These are phyloP conservation scores for Phainopepla nitens DNA, from an alignment of 2,113 vertebrate species.

Conservation along the genomic window DNA sequence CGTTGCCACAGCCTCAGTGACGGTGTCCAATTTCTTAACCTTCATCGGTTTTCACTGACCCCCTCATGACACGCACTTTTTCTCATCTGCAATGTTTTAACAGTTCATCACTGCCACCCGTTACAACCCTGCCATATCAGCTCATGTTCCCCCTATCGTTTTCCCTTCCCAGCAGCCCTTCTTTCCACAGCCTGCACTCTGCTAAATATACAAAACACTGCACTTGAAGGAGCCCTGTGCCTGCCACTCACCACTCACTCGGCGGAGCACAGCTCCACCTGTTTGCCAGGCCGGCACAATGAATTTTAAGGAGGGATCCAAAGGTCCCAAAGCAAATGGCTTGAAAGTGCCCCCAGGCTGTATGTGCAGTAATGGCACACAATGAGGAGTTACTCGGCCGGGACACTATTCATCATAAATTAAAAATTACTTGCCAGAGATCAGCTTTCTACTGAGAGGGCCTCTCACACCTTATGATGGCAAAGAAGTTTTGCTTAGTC, in stretches of 20 bases:
- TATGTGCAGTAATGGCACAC: accelerated
- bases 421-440: not conserved
- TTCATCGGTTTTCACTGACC: slow-evolving; percentile 21
- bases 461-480: not conserved
- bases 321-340: not conserved
- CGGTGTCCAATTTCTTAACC: slow-evolving; percentile 29
- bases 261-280: slow-evolving; percentile 17
- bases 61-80: slow-evolving; percentile 11
- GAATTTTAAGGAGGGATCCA: not conserved
- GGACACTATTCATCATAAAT: not conserved
- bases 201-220: not conserved
- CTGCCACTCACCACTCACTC: not conserved
- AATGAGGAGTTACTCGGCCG: accelerated
- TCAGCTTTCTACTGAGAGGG: not conserved
- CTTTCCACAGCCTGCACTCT: not conserved
- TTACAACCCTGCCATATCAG: not conserved
- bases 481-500: not conserved
- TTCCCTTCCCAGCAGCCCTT: slow-evolving; percentile 15
- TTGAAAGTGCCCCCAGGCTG: not conserved
- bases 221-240: not conserved
- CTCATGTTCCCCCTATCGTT: not conserved
- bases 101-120: not conserved
- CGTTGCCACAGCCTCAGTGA: slow-evolving; percentile 36
- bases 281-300: not conserved
- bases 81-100: not conserved